Base-by-base conservation (phyloP, 2,888 invertebrate genomes). In the Sycophila texana region DNA sequence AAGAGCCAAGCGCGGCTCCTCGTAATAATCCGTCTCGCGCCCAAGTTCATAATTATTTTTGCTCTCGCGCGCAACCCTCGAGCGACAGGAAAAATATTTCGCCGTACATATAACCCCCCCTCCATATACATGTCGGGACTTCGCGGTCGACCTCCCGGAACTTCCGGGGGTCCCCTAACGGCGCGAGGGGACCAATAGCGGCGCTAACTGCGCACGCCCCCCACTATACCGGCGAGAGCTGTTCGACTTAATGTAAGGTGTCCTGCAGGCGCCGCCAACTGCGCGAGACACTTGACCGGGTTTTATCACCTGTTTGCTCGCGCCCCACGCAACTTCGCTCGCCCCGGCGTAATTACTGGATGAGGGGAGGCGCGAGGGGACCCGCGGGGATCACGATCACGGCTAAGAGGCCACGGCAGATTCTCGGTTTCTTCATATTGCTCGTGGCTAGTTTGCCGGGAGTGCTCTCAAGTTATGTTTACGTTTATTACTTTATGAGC, bases 281-380 rank as follows among this genome's bases (percentile, higher is more conserved):
- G 18, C 13, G 0, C 58, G 0, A 22, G 57, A 74, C 58, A 74
- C 74, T 74, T 74, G 63, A 74, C 55, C 58, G 63, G 57, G 58
- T 74, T 74, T 74, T 74, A 74, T 67, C 58, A 58, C 57, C 67
- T 60, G 57, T 74, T 67, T 53, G n/a, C 26, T n/a, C 61, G 53
- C 47, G 22, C 4, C 16, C 18, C 47, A 7, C 14, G n/a, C 49
- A 26, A 13, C 30, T 63, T 51, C 47, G 3, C 39, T 26, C 26
- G 30, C 22, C 30, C 55, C 67, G 26, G 30, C n/a, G 51, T 51
- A 60, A 60, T 67, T 74, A 51, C 22, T 60, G n/a, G 57, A 22
- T 13, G 5, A 14, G n/a, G 39, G 3, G 26, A 60, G 26, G 22
- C 26, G 60, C 14, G 26, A 16, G 39, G 5, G 53, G 53, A 53